Evolutionary conservation across 2,888 invertebrate species (phyloP), one percentile per base, ranked within the genome.

Genomic region (Coelinius sp.): DNA sequence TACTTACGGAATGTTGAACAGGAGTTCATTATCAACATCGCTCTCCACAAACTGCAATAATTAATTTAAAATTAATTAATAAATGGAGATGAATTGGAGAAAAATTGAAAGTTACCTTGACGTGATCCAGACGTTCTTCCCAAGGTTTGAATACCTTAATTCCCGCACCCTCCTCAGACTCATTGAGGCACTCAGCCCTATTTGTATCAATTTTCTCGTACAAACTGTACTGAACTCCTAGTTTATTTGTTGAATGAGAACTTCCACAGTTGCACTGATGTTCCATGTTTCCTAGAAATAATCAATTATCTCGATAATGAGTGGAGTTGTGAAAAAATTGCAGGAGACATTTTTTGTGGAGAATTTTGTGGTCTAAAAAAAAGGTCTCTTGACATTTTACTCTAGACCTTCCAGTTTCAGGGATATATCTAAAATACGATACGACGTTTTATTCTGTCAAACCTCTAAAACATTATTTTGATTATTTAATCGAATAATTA

Each of bases 21-120:
- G 89, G 3, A 99, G 89, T 88, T 99, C 99, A 88, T 96, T 95
- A 89, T 99, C 99, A 0, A 93, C 94, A 91, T 99, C 99, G 89
- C 98, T 98, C 88, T 97, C 94, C 0, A 99, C 98, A 91, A 90
- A 96, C 97, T 98, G 87, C 24, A 90, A 88, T 73, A 79, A 67
- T 38, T 25, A 24, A 63, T 2, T 46, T 35, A 49, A 22, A 46
- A 17, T 14, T 35, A 5, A 31, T 31, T 31, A 5, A 31, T 31
- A 3, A 31, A 31, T 31, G 7, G 35, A 10, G 8, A 35, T 35
- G 10, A 35, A 35, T 10, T 10, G 5, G 2, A 4, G n/a, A 44
- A 20, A n/a, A 20, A 67, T 56, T 17, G 31, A 65, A 68, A 83
- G 88, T 87, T 88, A 97, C 97, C 87, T 93, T 90, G 74, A 91